Conservation (phyloP, 2,113 vertebrate species). For the Rhinogobius similis region DNA sequence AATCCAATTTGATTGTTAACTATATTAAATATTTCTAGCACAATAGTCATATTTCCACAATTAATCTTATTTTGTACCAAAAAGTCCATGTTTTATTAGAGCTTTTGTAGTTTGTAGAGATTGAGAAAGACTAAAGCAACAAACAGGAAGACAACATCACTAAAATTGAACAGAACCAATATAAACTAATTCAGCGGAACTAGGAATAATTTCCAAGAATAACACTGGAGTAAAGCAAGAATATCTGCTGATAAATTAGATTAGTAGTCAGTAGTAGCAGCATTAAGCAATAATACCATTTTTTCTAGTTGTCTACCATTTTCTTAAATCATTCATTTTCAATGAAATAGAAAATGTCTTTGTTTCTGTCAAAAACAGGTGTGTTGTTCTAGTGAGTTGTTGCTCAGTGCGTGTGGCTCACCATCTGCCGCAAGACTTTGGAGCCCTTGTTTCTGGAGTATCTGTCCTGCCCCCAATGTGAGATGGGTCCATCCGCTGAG, state of each 20-base stretch:
- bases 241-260: not conserved
- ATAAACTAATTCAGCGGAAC: not conserved
- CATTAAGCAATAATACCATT: not conserved
- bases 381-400: not conserved
- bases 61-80: not conserved
- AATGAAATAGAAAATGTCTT: slow-evolving; percentile 4
- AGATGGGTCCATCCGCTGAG: slow-evolving; percentile 87
- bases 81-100: not conserved
- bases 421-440: slow-evolving; percentile 97
- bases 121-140: not conserved
- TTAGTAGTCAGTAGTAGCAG: not conserved
- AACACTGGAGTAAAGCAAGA: not conserved
- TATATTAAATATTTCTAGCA: not conserved
- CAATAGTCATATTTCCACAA: slow-evolving; percentile 2
- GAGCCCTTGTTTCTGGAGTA: slow-evolving; percentile 93
- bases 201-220: not conserved
- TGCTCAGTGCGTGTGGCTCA: slow-evolving; percentile 71
- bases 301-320: not conserved
- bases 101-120: no score
- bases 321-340: not conserved
- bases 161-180: not conserved
- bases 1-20: slow-evolving; percentile 12
- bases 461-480: slow-evolving; percentile 92
- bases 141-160: not conserved
- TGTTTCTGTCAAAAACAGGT: slow-evolving; percentile 17